Evolutionary conservation across 2,888 invertebrate genomes (phyloP).

Genomic region (Gibbula magus): DNA sequence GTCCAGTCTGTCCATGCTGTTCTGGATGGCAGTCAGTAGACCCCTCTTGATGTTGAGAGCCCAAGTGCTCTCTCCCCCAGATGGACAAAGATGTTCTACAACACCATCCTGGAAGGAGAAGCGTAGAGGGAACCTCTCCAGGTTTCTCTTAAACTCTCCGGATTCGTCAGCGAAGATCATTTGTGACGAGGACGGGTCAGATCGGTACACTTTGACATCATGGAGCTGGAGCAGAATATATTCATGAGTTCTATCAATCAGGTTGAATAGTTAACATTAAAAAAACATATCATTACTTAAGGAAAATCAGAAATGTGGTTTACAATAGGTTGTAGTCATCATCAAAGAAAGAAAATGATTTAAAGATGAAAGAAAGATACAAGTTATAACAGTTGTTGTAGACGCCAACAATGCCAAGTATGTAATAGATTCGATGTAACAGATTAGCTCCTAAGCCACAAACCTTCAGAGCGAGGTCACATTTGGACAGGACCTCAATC

Average conservation of each 20-base stretch:
- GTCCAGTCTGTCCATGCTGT: slow-evolving; percentile 89
- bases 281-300: too few relatives aligned
- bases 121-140: slow-evolving; percentile 84
- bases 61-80: slow-evolving; percentile 86
- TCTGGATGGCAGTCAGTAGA: slow-evolving; percentile 90
- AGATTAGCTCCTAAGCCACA: too few relatives aligned
- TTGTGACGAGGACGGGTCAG: slow-evolving; percentile 40
- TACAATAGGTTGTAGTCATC: too few relatives aligned
- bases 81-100: slow-evolving; percentile 86
- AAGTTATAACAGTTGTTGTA: too few relatives aligned
- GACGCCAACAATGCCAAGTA: too few relatives aligned
- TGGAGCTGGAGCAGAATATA: slow-evolving; percentile 40
- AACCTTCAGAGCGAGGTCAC: slow-evolving; percentile 76
- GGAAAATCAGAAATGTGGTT: too few relatives aligned
- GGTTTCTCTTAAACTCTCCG: slow-evolving; percentile 75
- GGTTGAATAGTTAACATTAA: too few relatives aligned
- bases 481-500: slow-evolving; percentile 74
- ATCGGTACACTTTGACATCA: slow-evolving; percentile 45
- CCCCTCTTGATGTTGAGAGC: slow-evolving; percentile 94
- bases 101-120: slow-evolving; percentile 88
- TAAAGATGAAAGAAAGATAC: too few relatives aligned
- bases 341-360: too few relatives aligned
- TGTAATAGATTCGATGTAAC: too few relatives aligned
- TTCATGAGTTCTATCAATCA: too few relatives aligned
- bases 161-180: slow-evolving; percentile 1